These are phyloP conservation scores for Psix sp. DNA, from an alignment of 1,140 invertebrate genomes.

Conservation along the genomic window DNA sequence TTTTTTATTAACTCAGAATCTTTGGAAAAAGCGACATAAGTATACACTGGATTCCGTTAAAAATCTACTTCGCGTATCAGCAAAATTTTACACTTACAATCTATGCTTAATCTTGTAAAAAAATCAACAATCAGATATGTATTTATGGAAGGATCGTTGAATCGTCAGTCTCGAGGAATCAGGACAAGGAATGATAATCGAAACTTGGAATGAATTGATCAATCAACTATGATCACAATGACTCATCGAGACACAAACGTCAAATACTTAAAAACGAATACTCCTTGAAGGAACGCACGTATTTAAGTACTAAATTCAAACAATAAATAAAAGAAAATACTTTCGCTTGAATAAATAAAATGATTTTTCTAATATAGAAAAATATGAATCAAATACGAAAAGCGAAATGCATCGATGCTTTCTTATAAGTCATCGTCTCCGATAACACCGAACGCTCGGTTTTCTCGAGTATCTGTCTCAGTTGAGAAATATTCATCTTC, in stretches of 20 bases:
- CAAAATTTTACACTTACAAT: constrained; percentile 5
- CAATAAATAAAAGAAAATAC: constrained; percentile 35
- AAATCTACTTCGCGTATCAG: constrained; percentile 18
- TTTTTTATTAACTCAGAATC: too few species aligned
- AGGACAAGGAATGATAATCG: background rate
- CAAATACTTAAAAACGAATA: too few species aligned
- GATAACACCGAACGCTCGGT: constrained; percentile 93
- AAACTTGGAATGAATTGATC: background rate
- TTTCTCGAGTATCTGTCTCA: constrained; percentile 84
- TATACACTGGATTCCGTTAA: too few species aligned
- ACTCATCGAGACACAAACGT: too few species aligned
- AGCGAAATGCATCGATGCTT: constrained; percentile 23
- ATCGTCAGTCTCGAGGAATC: background rate
- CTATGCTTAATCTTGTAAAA: too few species aligned
- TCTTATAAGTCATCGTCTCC: constrained; percentile 91
- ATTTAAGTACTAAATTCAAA: background rate
- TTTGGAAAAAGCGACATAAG: too few species aligned
- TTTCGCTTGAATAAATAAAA: constrained; percentile 25
- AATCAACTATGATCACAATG: background rate
- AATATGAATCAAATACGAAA: constrained; percentile 15
- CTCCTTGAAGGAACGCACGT: too few species aligned
- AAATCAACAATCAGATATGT: constrained; percentile 50
- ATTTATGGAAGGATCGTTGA: constrained; percentile 40
- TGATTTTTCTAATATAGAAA: constrained; percentile 37
- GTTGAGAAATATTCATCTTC: constrained; percentile 76